Base-by-base conservation (phyloP, 2,113 vertebrate species). In the Hoplias malabaricus region DNA sequence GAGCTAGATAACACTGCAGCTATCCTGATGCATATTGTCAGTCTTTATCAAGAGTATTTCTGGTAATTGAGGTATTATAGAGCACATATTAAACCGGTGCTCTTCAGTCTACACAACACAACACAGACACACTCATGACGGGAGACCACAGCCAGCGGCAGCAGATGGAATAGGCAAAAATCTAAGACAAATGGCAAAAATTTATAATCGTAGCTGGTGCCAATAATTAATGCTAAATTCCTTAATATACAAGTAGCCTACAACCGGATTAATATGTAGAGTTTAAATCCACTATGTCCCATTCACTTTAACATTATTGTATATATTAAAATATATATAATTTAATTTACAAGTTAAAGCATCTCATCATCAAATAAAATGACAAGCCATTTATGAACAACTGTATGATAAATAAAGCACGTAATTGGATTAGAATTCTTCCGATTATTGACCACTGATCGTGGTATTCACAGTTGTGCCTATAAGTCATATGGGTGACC, bases 21-120 rank as follows among this genome's bases (percentile, higher is more conserved):
- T 77, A 25, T 42, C 59, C 75, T 50, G 66, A 57, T 43, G 54
- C 29, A 69, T 61, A 61, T 66, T 56, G 57, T 77, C 68, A 21
- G 21, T 69, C 75, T 77, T 68, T 77, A 46, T 77, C 40, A 21
- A 77, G 65, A 77, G 75, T 69, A 77, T 77, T 61, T 61, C 66
- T 38, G 75, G 75, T 11, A 43, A 61, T 34, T 56, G 36, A 71
- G 69, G 50, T 36, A 56, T 69, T 69, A 77, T 31, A 69, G 23
- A 11, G 14, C 29, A 54, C 69, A 25, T 13, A 33, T 63, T 63
- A 36, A 10, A 10, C 27, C 11, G 48, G 53, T 77, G 75, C 53
- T 77, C 53, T 38, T 69, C 25, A 77, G n/a, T 46, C 66, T 36
- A 71, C 25, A 69, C 36, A 19, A 76, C 16, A 46, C 53, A 77